These are phyloP conservation scores for Hanleya hanleyi DNA, from an alignment of 2,888 invertebrate genomes.

Conservation along the genomic window DNA sequence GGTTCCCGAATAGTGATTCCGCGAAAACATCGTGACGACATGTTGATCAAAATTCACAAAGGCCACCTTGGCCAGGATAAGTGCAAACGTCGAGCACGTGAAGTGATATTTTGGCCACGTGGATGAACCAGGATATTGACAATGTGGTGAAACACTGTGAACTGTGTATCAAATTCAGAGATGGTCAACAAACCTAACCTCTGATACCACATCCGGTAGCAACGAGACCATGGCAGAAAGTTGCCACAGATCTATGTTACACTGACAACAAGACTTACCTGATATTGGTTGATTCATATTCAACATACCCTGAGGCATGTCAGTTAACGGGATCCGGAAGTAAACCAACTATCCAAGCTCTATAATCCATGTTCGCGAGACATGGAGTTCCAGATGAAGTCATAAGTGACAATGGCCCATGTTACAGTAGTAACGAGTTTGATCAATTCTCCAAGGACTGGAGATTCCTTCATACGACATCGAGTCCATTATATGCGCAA, in stretches of 20 bases:
- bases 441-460: neutral
- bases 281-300: neutral
- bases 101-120: conserved; percentile 28
- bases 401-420: neutral
- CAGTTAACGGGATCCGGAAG: neutral
- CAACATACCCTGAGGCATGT: too few relatives aligned
- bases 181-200: neutral
- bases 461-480: neutral
- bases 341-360: neutral
- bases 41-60: conserved; percentile 20
- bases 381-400: neutral
- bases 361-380: neutral
- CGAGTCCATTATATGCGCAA: neutral
- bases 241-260: neutral
- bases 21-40: neutral
- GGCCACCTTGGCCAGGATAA: conserved; percentile 24
- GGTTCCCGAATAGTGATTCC: conserved; percentile 20
- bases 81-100: conserved; percentile 22
- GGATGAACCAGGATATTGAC: too few relatives aligned
- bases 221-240: neutral
- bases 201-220: neutral
- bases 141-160: neutral
- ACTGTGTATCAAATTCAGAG: neutral
- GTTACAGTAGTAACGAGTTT: neutral
- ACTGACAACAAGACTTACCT: too few relatives aligned